Percentiles rank a stretch among this genome's conserved stretches.
These are phyloP conservation scores for Percina caprodes DNA, from an alignment of 2,113 vertebrate genomes.

Conservation along the genomic window DNA sequence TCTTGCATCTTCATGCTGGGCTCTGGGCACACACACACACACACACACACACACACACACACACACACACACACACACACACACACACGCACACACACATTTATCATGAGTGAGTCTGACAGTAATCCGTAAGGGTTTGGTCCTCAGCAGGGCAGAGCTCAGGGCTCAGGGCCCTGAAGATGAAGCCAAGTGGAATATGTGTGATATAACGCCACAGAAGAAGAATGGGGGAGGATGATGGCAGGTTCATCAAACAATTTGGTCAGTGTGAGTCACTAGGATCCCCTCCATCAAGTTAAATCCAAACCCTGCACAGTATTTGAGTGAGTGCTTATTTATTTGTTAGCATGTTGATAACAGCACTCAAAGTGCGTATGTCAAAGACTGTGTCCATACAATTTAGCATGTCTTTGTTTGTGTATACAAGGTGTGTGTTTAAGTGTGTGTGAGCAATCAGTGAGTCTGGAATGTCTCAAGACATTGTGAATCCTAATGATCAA, in stretches of 20 bases:
- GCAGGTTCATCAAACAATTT: conserved; percentile 27
- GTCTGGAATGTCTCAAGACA: conserved; percentile 71
- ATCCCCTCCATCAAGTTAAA: background rate
- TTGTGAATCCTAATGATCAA: conserved; percentile 73
- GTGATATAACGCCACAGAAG: conserved; percentile 45
- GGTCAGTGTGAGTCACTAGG: background rate
- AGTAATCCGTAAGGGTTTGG: conserved; percentile 49
- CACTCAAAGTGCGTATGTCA: conserved; percentile 20
- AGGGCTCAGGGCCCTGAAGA: conserved; percentile 25
- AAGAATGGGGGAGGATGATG: conserved; percentile 23
- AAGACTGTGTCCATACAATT: conserved; percentile 24
- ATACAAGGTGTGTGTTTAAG: conserved; percentile 28
- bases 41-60: conserved; percentile 42
- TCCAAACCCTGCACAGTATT: background rate
- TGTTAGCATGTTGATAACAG: conserved; percentile 34
- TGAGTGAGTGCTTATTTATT: conserved; percentile 25
- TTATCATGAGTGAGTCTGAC: conserved; percentile 44
- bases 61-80: conserved; percentile 35
- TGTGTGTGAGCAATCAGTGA: conserved; percentile 49
- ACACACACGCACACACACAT: conserved; percentile 33
- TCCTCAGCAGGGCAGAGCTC: conserved; percentile 46
- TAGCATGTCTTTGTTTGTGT: conserved; percentile 56
- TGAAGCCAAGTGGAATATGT: conserved; percentile 30
- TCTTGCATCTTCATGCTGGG: conserved; percentile 35
- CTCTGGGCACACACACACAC: conserved; percentile 17